Evolutionary conservation across 2,797 vertebrate species (phyloP), one percentile per base, ranked within the genome.

Genomic region (Rhynchonycteris naso): DNA sequence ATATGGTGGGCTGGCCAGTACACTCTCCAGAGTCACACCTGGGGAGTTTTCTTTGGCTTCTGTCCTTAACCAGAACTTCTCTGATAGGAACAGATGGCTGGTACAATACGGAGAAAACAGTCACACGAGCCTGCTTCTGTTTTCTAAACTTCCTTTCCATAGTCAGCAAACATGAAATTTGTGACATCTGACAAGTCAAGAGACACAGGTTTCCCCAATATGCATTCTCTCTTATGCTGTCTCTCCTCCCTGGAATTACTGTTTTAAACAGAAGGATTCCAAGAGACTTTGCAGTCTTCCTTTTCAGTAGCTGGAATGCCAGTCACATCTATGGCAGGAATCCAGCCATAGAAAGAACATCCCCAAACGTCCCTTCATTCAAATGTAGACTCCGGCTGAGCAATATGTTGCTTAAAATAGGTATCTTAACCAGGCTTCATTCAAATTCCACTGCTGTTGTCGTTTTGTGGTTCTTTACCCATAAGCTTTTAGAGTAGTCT

Each of bases 81-180:
- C 35, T 30, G 54, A 59, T 59, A 66, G 54, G 78, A 74, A 71
- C 94, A 96, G 96, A 95, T 92, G 89, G 87, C 50, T 71, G 87
- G 43, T 68, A 54, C 63, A 95, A 63, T 92, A 65, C 76, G 81
- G 61, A 80, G 81, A 88, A 89, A 91, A 68, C 26, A 83, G 84
- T 86, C 87, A 80, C 50, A 69, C 0, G 50, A 88, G 52, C 28
- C 65, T 63, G 63, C 16, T 89, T 92, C 94, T 95, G 43, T 95
- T 94, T 96, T 18, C 35, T 28, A 85, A 83, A 88, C 54, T 91
- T 90, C 47, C 63, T 93, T 83, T 91, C 82, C 18, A 6, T 13
- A 68, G 91, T 94, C 71, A 69, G 91, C 87, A 96, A 94, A 94
- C 87, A 90, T 83, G 63, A 82, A 85, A 72, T 66, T 68, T 63